Base-by-base conservation (phyloP, 2,888 invertebrate genomes). In the Pterostichus madidus region DNA sequence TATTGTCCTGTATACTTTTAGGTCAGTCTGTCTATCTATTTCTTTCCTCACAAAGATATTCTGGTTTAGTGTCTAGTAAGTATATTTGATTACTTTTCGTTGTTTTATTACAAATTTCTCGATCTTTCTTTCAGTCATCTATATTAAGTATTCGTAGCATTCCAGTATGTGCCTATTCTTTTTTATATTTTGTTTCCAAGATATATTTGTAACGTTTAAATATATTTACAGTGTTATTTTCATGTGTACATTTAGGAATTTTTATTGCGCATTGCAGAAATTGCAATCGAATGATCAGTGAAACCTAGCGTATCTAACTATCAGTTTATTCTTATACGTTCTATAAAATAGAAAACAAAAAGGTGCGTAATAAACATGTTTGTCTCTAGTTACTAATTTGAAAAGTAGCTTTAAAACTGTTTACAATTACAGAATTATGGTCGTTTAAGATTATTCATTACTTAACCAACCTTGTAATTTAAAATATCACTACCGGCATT, bases 361-460 rank as follows among this genome's bases (percentile, higher is more conserved):
- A 3, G n/a, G 13, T 52, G n/a, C 52, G 2, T 52, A 13, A 13
- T 52, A 13, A 52, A 52, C n/a, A 13, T 52, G 52, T 52, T 52
- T 52, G 39, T 39, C 39, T 39, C 39, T 39, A 39, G 39, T 5
- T 5, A 39, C 52, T 52, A 52, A 52, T 52, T 52, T 52, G 6
- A 11, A 52, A 52, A 13, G 8, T n/a, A 13, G 52, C 2, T 11
- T n/a, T 52, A 10, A 52, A 52, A 52, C 4, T 52, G n/a, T 52
- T 52, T 52, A 52, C 52, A 52, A 13, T 13, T 52, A n/a, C 13
- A n/a, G 10, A 52, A 13, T 13, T 52, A n/a, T 5, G 13, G 10
- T 52, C n/a, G 52, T 52, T 52, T 52, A 13, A 52, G 13, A 52
- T 52, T 52, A n/a, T 52, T 52, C 52, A 52, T 52, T 52, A 52